Conservation (phyloP, 1,140 invertebrate genomes). For the Dufourea novaeangliae region DNA sequence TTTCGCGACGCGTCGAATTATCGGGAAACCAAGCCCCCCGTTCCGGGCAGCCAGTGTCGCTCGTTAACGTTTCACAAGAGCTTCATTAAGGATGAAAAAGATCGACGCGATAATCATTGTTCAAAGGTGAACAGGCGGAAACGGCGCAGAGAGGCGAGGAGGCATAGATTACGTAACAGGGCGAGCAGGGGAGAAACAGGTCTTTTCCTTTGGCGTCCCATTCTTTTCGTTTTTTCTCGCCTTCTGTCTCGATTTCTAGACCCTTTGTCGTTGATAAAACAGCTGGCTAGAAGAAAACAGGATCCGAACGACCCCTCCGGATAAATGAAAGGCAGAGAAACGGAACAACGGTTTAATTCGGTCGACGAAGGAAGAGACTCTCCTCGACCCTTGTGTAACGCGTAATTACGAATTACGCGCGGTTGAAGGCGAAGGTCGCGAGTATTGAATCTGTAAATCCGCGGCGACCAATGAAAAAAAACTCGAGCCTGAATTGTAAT, state of each 20-base stretch:
- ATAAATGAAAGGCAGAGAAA: background rate
- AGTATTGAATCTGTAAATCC: background rate
- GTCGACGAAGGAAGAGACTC: background rate
- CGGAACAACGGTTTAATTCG: background rate
- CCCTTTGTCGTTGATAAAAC: conserved; percentile 17
- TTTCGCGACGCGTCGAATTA: background rate
- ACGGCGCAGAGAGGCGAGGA: background rate
- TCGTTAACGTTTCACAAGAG: background rate
- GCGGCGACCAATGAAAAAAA: background rate
- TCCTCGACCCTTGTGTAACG: background rate
- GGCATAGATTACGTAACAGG: background rate
- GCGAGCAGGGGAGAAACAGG: background rate
- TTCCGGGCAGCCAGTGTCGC: too few species aligned
- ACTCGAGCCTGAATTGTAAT: background rate
- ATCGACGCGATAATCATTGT: background rate
- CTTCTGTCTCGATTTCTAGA: background rate
- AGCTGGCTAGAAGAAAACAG: background rate
- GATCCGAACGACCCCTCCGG: background rate
- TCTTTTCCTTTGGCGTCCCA: background rate
- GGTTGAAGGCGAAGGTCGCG: too few species aligned
- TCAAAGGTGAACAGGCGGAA: background rate
- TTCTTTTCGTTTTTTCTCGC: background rate
- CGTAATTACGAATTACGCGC: background rate
- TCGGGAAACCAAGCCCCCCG: background rate
- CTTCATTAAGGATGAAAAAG: background rate